A percentile compares a stretch with the other conserved stretches of the same genome.
These are phyloP conservation scores for Dryobates pubescens DNA, from an alignment of 2,797 vertebrate genomes.

Conservation along the genomic window DNA sequence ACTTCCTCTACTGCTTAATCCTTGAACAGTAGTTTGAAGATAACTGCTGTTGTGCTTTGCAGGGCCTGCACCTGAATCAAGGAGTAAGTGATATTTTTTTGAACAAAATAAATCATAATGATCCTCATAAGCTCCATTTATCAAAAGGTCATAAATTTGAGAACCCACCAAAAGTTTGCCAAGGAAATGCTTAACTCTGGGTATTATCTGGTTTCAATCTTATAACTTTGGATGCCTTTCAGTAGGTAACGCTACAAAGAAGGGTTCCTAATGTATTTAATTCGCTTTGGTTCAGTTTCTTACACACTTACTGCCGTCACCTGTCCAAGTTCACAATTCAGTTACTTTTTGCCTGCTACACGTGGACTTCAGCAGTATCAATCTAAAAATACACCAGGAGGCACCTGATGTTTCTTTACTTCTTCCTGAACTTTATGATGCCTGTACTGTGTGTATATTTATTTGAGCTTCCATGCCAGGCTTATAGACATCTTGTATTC, in stretches of 20 bases:
- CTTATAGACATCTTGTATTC: neutral
- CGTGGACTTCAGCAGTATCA: neutral
- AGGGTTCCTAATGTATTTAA: neutral
- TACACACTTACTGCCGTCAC: neutral
- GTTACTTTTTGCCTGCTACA: neutral
- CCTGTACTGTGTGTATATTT: neutral
- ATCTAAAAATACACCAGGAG: neutral
- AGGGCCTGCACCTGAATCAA: slow-evolving; percentile 25
- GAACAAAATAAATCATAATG: neutral
- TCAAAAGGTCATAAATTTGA: slow-evolving; percentile 8
- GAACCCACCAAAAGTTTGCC: neutral
- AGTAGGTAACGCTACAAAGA: neutral
- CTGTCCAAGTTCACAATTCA: neutral
- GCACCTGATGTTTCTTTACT: neutral
- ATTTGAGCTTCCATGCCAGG: neutral
- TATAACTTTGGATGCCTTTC: neutral
- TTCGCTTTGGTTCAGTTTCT: neutral
- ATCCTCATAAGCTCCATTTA: neutral
- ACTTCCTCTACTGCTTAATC: slow-evolving; percentile 72
- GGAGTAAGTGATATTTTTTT: neutral
- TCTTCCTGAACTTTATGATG: neutral
- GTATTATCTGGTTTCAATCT: slow-evolving; percentile 18
- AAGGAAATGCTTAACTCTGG: neutral
- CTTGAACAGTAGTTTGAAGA: slow-evolving; percentile 51
- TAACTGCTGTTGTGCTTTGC: slow-evolving; percentile 40